Base-by-base conservation (phyloP, 23 tunicate genomes). In the Halocynthia roretzi region DNA sequence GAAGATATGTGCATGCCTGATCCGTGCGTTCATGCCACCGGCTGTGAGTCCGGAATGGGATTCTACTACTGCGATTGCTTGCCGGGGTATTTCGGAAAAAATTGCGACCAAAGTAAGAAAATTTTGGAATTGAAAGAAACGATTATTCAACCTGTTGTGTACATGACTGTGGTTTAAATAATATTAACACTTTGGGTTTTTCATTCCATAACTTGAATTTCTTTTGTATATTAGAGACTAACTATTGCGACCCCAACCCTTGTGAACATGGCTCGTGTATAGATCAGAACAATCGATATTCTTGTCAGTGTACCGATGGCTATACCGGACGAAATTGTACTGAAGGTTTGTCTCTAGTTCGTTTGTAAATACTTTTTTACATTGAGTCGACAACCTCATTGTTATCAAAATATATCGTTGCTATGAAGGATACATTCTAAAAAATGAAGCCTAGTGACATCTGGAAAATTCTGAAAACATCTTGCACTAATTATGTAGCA, bases 251-350 rank as follows among this genome's bases (percentile, higher is more conserved):
- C 8, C 50, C 58, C 20, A 50, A 23, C 18, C 51, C 81, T 12
- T 77, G 81, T 51, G 17, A 63, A 6, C 81, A 77, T 44, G 81
- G 81, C 6, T 51, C 51, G 10, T 77, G 81, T 48, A 51, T 63
- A 62, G 71, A 77, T n/a, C 44, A 23, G 64, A 58, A 15, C 52
- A 56, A 51, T 23, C 22, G 50, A 10, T 62, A 55, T 58, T n/a
- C 55, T 6, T 77, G 81, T 62, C 15, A 15, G 58, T 77, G 81
- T 51, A 19, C 23, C 5, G 55, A 62, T 15, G 81, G 81, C 49
- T 77, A 77, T 62, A 50, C 56, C 7, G 81, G 81, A 31, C 20
- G 20, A 44, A 62, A 50, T 12, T 77, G 81, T 50, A 60, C 64
- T 31, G 71, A 52, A 63, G 81, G 81, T 77, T 7, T 23, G 68